phyloP scores from a whole-genome alignment of 2,113 vertebrate genomes.

The Thryonomys swinderianus region DNA sequence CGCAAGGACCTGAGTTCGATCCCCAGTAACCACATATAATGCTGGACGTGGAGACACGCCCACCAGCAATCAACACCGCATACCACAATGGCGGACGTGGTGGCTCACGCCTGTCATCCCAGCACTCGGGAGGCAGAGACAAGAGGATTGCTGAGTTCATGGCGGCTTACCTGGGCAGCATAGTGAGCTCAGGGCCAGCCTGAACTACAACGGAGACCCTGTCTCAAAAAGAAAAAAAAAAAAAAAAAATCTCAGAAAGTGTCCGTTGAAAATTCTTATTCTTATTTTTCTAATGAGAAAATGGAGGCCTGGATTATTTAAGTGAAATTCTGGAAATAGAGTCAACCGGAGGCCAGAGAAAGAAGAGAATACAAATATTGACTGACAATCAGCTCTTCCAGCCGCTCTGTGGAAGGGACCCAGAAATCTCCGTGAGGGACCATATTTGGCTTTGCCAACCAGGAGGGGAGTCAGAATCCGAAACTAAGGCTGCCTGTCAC shows the following conservation, averaged over 20 bases:
- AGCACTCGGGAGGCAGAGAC: too few relatives aligned
- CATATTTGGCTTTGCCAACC: neutral
- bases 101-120: too few relatives aligned
- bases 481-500: neutral
- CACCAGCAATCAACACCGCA: too few relatives aligned
- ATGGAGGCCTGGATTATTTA: neutral
- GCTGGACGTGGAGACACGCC: too few relatives aligned
- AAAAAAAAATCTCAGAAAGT: neutral
- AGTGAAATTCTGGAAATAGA: neutral
- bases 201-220: too few relatives aligned
- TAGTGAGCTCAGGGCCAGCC: too few relatives aligned
- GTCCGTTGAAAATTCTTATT: neutral
- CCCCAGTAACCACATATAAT: too few relatives aligned
- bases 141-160: too few relatives aligned
- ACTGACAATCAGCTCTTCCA: neutral
- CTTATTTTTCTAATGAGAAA: slow-evolving; percentile 23
- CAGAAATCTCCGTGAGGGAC: neutral
- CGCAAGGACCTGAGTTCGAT: too few relatives aligned
- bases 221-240: too few relatives aligned
- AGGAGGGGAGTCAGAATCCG: neutral
- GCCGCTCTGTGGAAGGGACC: neutral
- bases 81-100: too few relatives aligned
- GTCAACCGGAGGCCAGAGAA: neutral
- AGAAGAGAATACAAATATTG: neutral
- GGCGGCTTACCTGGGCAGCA: too few relatives aligned